phyloP scores from a whole-genome alignment of 1,140 invertebrate species.

The Ceratina calcarata region DNA sequence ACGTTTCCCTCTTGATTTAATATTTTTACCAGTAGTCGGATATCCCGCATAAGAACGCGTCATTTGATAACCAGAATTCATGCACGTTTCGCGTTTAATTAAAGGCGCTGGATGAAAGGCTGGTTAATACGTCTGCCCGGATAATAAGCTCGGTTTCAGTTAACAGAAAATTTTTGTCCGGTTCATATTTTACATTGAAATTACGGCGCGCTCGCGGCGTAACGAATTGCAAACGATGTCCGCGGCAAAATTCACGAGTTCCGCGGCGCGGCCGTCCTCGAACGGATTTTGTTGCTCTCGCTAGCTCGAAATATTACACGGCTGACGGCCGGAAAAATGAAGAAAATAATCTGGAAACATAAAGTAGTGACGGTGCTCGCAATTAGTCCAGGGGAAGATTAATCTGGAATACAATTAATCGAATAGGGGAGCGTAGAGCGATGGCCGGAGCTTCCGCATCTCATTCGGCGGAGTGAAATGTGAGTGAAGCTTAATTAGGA shows the following conservation, averaged over 20 bases:
- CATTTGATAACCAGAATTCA: neutral
- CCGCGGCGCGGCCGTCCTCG: neutral
- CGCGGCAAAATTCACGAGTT: neutral
- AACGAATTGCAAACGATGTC: neutral
- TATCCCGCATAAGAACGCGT: neutral
- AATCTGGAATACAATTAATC: constrained; percentile 40
- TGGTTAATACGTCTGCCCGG: no score
- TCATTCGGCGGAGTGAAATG: neutral
- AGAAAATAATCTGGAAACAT: neutral
- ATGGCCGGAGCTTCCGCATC: constrained; percentile 12
- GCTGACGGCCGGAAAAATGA: neutral
- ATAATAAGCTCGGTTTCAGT: neutral
- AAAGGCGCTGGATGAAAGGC: no score
- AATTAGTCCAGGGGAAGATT: constrained; percentile 27
- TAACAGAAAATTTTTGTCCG: neutral
- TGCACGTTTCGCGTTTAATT: no score
- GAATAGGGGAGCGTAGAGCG: constrained; percentile 22
- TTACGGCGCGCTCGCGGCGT: neutral
- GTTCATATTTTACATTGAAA: neutral
- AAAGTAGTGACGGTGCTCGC: neutral
- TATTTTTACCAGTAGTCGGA: no score
- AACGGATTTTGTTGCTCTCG: neutral
- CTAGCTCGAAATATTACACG: neutral
- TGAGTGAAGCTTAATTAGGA: constrained; percentile 60
- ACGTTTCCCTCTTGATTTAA: no score